Conservation (phyloP, 2,888 invertebrate species). For the Sipha maydis region DNA sequence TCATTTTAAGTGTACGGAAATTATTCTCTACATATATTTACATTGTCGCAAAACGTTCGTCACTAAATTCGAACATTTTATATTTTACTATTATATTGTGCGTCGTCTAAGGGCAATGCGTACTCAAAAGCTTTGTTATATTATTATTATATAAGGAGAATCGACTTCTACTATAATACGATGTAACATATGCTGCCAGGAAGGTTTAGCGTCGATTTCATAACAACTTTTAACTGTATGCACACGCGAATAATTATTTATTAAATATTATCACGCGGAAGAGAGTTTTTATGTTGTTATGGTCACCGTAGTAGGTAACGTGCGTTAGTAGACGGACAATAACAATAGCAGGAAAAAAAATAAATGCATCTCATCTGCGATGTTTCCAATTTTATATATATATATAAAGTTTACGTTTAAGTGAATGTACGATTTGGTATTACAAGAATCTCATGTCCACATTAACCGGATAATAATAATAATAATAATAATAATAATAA, state of each 20-base stretch:
- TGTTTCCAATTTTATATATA: background rate
- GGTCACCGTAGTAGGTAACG: background rate
- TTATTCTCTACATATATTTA: no score
- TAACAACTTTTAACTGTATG: background rate
- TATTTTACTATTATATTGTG: no score
- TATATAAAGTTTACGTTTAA: background rate
- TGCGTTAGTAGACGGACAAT: background rate
- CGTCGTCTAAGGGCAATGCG: background rate
- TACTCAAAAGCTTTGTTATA: background rate
- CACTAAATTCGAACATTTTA: no score
- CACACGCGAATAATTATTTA: conserved; percentile 18
- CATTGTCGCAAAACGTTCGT: no score
- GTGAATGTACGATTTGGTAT: conserved; percentile 6
- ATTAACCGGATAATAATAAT: background rate
- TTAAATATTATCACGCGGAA: conserved; percentile 41
- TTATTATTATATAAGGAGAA: background rate
- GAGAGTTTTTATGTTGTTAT: background rate
- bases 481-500: background rate
- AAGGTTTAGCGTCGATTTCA: conserved; percentile 21
- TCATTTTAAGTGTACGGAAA: no score
- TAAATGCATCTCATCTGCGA: conserved; percentile 9
- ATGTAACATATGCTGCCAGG: background rate
- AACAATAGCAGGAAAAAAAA: conserved; percentile 32
- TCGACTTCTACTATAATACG: background rate
- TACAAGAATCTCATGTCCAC: conserved; percentile 8